phyloP scores from a whole-genome alignment of 2,797 vertebrate species.

The Lycodopsis pacificus region DNA sequence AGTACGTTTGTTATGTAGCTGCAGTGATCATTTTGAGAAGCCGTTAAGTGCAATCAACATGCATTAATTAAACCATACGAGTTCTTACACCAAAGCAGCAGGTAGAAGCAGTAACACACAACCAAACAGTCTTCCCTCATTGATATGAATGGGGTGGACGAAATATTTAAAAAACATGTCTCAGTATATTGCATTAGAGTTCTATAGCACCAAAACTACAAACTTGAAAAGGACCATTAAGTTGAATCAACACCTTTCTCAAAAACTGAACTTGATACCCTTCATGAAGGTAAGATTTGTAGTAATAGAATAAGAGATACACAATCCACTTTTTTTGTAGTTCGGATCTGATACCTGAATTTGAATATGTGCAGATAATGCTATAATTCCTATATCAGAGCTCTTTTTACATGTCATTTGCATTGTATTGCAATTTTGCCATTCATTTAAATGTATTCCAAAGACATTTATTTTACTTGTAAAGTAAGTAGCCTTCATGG shows the following conservation, averaged over 20 bases:
- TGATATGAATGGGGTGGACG: background rate
- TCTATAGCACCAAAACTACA: background rate
- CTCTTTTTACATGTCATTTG: too few species aligned
- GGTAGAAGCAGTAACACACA: background rate
- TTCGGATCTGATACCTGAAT: too few species aligned
- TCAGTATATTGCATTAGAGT: background rate
- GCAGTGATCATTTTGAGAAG: background rate
- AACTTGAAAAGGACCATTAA: background rate
- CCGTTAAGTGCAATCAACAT: background rate
- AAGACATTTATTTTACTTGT: background rate
- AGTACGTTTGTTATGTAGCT: constrained; percentile 1
- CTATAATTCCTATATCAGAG: too few species aligned
- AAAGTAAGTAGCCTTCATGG: background rate
- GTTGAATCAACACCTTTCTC: background rate
- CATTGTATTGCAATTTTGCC: background rate
- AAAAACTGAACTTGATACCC: background rate
- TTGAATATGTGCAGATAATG: too few species aligned
- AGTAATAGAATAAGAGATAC: background rate
- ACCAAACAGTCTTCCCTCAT: background rate
- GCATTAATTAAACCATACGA: background rate
- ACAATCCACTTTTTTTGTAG: too few species aligned
- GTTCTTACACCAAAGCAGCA: background rate
- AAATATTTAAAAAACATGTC: background rate
- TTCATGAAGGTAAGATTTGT: background rate
- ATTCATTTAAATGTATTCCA: background rate